phyloP scores from a whole-genome alignment of 2,797 vertebrate species.

The Hypotaenidia philippensis region DNA sequence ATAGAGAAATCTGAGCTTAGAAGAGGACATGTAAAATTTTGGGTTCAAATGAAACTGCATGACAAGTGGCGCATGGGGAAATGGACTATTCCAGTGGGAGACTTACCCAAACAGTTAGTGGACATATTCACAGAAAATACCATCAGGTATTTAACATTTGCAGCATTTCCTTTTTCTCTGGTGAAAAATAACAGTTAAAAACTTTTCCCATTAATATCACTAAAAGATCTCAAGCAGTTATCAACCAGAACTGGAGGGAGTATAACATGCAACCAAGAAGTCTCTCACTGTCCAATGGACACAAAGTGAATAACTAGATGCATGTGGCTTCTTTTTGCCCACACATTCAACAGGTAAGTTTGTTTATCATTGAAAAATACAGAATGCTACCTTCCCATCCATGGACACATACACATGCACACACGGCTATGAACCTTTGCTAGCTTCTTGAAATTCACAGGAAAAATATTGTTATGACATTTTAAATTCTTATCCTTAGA shows the following conservation, averaged over 20 bases:
- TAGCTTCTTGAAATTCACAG: not conserved
- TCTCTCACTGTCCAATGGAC: not conserved
- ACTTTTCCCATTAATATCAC: not conserved
- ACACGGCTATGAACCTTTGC: not conserved
- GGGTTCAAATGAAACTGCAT: not conserved
- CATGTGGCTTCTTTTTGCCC: not conserved
- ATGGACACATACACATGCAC: rapidly evolving
- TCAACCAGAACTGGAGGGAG: not conserved
- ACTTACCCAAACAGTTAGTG: not conserved
- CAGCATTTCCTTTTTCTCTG: not conserved
- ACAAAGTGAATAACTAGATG: not conserved
- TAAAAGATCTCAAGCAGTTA: not conserved
- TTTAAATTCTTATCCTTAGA: not conserved
- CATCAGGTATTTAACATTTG: not conserved
- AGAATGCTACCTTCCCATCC: not conserved
- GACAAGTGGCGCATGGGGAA: not conserved
- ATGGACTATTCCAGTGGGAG: not conserved
- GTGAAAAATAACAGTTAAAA: not conserved
- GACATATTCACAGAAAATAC: not conserved
- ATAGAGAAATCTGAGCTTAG: not conserved
- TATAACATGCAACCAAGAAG: not conserved
- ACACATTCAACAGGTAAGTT: not conserved
- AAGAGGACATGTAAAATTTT: not conserved
- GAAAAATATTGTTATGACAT: not conserved
- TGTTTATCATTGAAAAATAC: not conserved